Evolutionary conservation across 2,797 vertebrate genomes (phyloP).

Genomic region (Arnoldichthys spilopterus): DNA sequence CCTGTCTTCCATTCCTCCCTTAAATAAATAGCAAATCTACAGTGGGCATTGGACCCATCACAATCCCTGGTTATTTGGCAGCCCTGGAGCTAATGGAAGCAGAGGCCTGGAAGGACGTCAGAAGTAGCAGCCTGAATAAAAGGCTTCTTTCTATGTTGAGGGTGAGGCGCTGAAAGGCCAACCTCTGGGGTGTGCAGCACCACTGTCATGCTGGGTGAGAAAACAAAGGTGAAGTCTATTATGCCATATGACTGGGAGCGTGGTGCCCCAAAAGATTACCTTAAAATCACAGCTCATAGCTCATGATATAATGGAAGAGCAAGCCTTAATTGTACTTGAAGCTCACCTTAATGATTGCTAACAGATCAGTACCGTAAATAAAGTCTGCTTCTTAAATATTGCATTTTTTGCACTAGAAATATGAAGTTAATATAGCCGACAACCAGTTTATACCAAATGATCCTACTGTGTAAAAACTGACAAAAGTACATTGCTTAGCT

Average conservation of each 20-base stretch:
- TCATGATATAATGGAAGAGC: background rate
- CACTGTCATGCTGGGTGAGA: slow-evolving; percentile 71
- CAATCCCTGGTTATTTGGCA: slow-evolving; percentile 79
- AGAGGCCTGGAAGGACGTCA: slow-evolving; percentile 71
- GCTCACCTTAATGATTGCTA: background rate
- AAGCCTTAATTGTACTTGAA: background rate
- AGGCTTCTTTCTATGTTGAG: slow-evolving; percentile 75
- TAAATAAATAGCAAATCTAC: slow-evolving; percentile 77
- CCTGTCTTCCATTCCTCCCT: slow-evolving; percentile 70
- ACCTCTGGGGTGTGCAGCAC: slow-evolving; percentile 68
- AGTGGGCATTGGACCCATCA: slow-evolving; percentile 75
- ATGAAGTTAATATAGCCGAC: too few species aligned
- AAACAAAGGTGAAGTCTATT: slow-evolving; percentile 69
- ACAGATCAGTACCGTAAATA: too few species aligned
- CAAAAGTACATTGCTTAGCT: too few species aligned
- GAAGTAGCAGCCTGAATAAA: slow-evolving; percentile 72
- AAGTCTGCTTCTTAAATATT: too few species aligned
- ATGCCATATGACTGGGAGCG: slow-evolving; percentile 25
- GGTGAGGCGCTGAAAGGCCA: slow-evolving; percentile 84
- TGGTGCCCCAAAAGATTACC: slow-evolving; percentile 6
- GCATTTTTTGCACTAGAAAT: too few species aligned
- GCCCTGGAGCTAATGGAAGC: slow-evolving; percentile 74
- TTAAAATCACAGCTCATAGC: slow-evolving; percentile 11
- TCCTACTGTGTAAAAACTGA: too few species aligned
- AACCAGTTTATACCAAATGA: too few species aligned